Base-by-base conservation (phyloP, 2,888 invertebrate species). In the Athalia cordata region DNA sequence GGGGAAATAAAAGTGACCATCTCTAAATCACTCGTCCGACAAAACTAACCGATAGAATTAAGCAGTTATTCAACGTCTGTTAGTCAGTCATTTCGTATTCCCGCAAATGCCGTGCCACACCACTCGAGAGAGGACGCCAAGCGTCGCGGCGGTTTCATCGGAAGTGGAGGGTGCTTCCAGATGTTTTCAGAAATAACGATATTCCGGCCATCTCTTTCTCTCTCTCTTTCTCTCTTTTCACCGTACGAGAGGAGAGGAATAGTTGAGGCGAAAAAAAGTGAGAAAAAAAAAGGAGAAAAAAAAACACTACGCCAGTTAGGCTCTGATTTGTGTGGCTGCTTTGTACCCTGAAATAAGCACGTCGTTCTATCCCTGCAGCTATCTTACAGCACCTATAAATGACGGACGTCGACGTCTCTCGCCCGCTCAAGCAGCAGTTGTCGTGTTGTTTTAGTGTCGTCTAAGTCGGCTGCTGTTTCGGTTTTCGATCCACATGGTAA, bases 121-220 rank as follows among this genome's bases (percentile, higher is more conserved):
- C 29, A 29, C 29, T 29, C 29, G 29, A 29, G 43, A 68, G 45
- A 47, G 57, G 59, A 72, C 52, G 13, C 45, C 13, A 52, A 70
- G 43, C 57, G 57, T 43, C 70, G 70, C 70, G 55, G n/a, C 64
- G 45, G 13, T 55, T 43, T 75, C 67, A 61, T 77, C 76, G 78
- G 78, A 76, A 78, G 76, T 68, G 75, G 77, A 80, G 68, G 79
- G 70, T 78, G 80, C 70, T 81, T 78, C 84, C 85, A 86, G 85
- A 86, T 86, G 85, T 85, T 86, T 83, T 83, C 74, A 80, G 79
- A 84, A 84, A 83, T 83, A 84, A 84, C 83, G 83, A 80, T 70
- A 67, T 75, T 76, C 78, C 77, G 52, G 68, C 70, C 78, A 78
- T 79, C 78, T 75, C 70, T 66, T 77, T 52, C 4, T 59, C 29